phyloP scores from a whole-genome alignment of 2,113 vertebrate species.

The Narcine bancroftii region DNA sequence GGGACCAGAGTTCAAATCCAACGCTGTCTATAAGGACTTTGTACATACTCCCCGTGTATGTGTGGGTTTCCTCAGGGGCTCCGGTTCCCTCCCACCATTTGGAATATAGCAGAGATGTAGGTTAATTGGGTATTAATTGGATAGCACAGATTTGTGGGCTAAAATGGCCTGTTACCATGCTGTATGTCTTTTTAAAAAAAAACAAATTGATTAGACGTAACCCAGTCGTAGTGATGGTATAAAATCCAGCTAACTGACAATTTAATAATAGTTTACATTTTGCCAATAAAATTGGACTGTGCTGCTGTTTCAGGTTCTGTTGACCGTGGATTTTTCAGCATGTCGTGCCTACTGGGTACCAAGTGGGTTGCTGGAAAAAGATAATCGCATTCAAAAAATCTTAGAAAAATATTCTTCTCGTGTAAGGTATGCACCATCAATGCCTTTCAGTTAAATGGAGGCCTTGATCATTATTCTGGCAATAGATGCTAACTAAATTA shows the following conservation, averaged over 20 bases:
- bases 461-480: not conserved
- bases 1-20: too few species aligned
- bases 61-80: too few species aligned
- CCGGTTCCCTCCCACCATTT: too few species aligned
- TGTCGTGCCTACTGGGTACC: constrained; percentile 72
- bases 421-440: constrained; percentile 56
- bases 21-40: too few species aligned
- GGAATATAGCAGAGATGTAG: too few species aligned
- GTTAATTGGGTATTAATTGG: too few species aligned
- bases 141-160: too few species aligned
- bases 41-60: too few species aligned
- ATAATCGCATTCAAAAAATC: constrained; percentile 45
- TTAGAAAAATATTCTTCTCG: constrained; percentile 54
- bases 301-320: constrained; percentile 56
- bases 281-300: not conserved
- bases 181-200: too few species aligned
- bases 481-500: not conserved
- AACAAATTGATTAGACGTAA: not conserved
- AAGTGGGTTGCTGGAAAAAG: constrained; percentile 44
- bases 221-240: not conserved
- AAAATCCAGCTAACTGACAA: not conserved
- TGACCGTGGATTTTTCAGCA: constrained; percentile 59
- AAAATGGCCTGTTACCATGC: too few species aligned
- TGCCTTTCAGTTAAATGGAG: not conserved
- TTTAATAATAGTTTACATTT: not conserved